These are phyloP conservation scores for Spodoptera littoralis DNA, from an alignment of 2,888 invertebrate species.

Conservation along the genomic window DNA sequence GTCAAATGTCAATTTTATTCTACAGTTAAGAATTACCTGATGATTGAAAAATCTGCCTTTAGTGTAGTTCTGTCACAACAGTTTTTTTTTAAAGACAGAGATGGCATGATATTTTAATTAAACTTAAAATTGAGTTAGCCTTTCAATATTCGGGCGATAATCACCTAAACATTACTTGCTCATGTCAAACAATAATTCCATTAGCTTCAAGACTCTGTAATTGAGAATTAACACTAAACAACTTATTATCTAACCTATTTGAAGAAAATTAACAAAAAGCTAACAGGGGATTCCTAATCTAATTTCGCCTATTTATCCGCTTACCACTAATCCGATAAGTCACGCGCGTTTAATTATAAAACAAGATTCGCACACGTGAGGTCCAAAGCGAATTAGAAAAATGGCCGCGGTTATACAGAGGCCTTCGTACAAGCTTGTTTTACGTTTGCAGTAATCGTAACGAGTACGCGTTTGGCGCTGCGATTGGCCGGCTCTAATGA, in stretches of 20 bases:
- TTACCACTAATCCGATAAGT: conserved; percentile 37
- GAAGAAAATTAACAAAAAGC: conserved; percentile 9
- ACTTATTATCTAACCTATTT: background rate
- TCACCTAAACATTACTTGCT: background rate
- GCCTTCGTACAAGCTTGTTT: too few relatives aligned
- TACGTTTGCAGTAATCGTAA: too few relatives aligned
- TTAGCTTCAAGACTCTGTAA: conserved; percentile 9
- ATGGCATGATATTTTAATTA: too few relatives aligned
- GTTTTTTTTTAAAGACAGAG: too few relatives aligned
- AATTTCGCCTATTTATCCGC: conserved; percentile 37
- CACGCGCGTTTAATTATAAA: conserved; percentile 40
- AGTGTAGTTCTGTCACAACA: too few relatives aligned
- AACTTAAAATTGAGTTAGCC: too few relatives aligned
- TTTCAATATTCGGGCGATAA: too few relatives aligned
- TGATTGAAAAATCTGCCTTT: too few relatives aligned
- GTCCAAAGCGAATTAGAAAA: conserved; percentile 6
- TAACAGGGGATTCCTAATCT: conserved; percentile 35
- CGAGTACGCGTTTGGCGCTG: too few relatives aligned
- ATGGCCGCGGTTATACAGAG: conserved; percentile 15
- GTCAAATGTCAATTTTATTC: too few relatives aligned
- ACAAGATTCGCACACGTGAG: conserved; percentile 41
- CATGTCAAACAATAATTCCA: conserved; percentile 14
- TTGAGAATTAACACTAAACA: conserved; percentile 1
- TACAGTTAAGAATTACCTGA: too few relatives aligned
- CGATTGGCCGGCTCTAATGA: too few relatives aligned